Conservation (phyloP, 2,113 vertebrate genomes). For the Tetrax tetrax region DNA sequence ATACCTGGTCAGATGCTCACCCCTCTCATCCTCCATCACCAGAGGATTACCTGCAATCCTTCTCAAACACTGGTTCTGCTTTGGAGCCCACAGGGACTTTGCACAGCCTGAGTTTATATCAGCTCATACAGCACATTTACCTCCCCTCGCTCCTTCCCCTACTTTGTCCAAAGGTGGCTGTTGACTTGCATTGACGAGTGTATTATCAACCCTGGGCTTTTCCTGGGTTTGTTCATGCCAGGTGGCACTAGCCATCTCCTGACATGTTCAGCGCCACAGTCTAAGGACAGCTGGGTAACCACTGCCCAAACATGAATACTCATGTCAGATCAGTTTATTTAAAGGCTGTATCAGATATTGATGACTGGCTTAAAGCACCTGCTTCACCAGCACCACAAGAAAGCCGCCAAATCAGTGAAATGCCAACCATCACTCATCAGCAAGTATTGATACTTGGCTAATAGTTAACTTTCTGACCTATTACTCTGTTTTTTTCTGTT, state of each 20-base stretch:
- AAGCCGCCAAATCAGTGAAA: background rate
- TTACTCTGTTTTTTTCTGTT: background rate
- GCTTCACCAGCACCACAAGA: background rate
- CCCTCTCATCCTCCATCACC: background rate
- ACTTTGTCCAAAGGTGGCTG: background rate
- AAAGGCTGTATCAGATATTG: background rate
- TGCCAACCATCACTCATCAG: background rate
- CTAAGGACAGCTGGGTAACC: background rate
- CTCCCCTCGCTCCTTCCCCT: background rate
- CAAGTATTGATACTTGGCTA: background rate
- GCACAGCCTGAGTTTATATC: background rate
- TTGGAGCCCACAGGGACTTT: background rate
- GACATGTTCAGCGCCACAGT: background rate
- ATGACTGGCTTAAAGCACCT: constrained; percentile 27
- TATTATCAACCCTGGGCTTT: background rate
- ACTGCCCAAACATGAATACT: background rate
- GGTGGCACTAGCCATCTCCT: background rate
- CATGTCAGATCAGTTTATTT: constrained; percentile 44
- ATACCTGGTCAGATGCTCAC: background rate
- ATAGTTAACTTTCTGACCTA: constrained; percentile 4
- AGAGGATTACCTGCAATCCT: background rate
- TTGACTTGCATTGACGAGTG: background rate
- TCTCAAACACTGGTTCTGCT: background rate
- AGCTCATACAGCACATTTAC: background rate
- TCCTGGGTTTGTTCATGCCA: background rate